Conservation (phyloP, 2,113 vertebrate species). For the Ptilonorhynchus violaceus region DNA sequence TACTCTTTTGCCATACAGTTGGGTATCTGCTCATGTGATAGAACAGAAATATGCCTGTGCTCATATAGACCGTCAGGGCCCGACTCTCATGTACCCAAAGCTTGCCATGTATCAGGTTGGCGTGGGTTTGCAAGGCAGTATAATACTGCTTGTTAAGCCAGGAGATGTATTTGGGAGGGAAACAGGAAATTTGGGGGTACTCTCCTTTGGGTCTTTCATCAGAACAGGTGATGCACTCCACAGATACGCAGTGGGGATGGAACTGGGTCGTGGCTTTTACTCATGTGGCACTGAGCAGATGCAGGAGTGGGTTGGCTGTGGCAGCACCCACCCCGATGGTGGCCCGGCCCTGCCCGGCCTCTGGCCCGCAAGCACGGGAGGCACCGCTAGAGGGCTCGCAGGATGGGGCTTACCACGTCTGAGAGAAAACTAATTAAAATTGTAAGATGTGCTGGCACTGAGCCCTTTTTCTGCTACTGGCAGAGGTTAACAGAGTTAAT, state of each 20-base stretch:
- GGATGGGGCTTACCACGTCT: not conserved
- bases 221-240: not conserved
- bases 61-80: not conserved
- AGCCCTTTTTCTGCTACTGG: not conserved
- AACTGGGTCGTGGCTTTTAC: not conserved
- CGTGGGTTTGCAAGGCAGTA: not conserved
- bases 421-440: not conserved
- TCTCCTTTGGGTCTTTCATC: not conserved
- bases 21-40: not conserved
- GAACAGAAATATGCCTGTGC: fast-evolving
- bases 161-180: not conserved
- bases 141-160: not conserved
- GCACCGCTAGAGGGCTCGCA: not conserved
- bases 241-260: not conserved
- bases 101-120: not conserved
- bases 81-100: not conserved
- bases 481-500: not conserved
- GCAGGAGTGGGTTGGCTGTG: not conserved
- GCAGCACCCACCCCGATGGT: fast-evolving
- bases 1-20: not conserved
- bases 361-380: fast-evolving
- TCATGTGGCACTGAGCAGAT: fast-evolving
- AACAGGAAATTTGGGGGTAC: not conserved
- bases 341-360: fast-evolving
- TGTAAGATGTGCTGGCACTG: not conserved